Base-by-base conservation (phyloP, 2,888 invertebrate genomes). In the Lasioglossum calceatum region DNA sequence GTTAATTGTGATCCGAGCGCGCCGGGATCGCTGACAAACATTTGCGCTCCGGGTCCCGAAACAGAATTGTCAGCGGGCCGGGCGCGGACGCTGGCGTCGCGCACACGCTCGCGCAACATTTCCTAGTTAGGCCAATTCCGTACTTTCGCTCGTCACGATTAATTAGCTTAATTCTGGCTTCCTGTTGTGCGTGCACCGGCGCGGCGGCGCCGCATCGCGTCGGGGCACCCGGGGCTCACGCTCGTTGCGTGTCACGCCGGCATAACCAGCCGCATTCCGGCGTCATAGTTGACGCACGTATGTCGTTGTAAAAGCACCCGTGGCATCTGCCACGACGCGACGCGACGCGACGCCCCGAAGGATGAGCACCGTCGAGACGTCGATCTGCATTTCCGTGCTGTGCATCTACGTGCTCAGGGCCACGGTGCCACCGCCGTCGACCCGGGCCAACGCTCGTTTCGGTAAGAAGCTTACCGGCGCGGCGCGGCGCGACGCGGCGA, bases 111-210 rank as follows among this genome's bases (percentile, higher is more conserved):
- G 50, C 61, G 76, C 39, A 81, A 86, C 87, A 88, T 93, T 92
- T 92, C 91, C 92, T 89, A 91, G 91, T 93, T 91, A 90, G 89
- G 85, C 85, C 91, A 92, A 93, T 93, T 94, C 91, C 91, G 91
- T 92, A 91, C 92, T 92, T 93, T 93, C 91, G 92, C 92, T 89
- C 90, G 90, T 87, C 88, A 89, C 93, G 92, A 93, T 94, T 94
- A 94, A 94, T 94, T 92, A 92, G 92, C 92, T 93, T 92, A 94
- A 94, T 93, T 94, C 92, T 90, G 90, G 89, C 91, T 94, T 94
- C 94, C 94, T 93, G 94, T 93, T 93, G 88, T 88, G 90, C 87
- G 85, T 84, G 81, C 78, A 67, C 36, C 77, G 61, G 54, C 50
- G 16, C 77, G 61, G 50, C 54, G 23, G 23, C 54, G 54, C 27